phyloP scores from a whole-genome alignment of 2,797 vertebrate species.

The Pantherophis vulpinus region DNA sequence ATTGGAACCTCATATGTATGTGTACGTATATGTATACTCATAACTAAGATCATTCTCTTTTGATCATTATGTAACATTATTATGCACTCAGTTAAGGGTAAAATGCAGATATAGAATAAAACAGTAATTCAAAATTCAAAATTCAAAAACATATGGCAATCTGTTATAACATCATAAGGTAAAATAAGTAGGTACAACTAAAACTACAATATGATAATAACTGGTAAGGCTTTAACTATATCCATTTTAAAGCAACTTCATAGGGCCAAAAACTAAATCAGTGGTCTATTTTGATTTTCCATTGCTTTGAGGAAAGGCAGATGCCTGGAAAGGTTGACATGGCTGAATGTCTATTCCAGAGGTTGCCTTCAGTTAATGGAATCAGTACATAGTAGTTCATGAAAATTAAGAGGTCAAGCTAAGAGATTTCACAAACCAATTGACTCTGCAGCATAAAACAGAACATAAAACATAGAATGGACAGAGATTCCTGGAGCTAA shows the following conservation, averaged over 20 bases:
- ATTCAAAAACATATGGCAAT: neutral
- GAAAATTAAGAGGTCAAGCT: neutral
- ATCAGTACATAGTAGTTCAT: neutral
- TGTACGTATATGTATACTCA: neutral
- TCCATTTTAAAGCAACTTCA: neutral
- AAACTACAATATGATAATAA: neutral
- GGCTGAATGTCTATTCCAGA: neutral
- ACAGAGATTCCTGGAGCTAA: neutral
- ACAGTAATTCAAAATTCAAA: neutral
- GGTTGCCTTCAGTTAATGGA: neutral
- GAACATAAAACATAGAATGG: neutral
- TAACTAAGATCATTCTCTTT: neutral
- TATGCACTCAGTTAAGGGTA: neutral
- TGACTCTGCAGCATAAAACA: neutral
- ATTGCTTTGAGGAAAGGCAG: neutral
- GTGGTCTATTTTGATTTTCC: neutral
- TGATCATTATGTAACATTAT: neutral
- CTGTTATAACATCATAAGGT: neutral
- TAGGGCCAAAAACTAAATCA: neutral
- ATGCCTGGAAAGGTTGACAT: neutral
- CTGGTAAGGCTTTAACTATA: neutral
- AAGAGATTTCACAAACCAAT: neutral
- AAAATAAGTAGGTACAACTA: neutral
- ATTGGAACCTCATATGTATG: neutral
- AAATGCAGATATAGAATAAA: neutral